Evolutionary conservation across 1,140 invertebrate species (phyloP).

Genomic region (Kradibia gibbosae): DNA sequence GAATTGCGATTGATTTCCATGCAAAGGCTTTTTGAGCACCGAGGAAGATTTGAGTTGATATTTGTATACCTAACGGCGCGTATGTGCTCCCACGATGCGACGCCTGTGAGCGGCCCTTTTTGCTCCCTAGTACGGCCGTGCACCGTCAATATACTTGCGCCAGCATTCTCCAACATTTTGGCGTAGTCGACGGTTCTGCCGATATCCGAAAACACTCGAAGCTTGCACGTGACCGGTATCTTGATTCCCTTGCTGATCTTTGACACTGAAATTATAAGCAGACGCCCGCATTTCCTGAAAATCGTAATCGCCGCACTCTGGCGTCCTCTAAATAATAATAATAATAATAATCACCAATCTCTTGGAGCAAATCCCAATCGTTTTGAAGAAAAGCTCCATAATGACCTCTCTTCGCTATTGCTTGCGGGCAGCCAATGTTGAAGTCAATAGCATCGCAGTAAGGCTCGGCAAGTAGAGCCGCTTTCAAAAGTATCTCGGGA

Average conservation of each 20-base stretch:
- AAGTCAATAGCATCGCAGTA: conserved; percentile 97
- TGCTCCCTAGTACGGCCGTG: conserved; percentile 97
- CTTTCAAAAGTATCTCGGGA: conserved; percentile 88
- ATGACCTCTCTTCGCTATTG: conserved; percentile 91
- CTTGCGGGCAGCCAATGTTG: conserved; percentile 98
- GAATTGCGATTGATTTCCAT: too few relatives aligned
- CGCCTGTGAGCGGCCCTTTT: conserved; percentile 93
- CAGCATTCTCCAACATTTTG: conserved; percentile 93
- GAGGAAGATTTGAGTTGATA: too few relatives aligned
- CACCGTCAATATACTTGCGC: conserved; percentile 93
- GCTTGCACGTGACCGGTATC: conserved; percentile 96
- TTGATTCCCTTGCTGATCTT: conserved; percentile 77
- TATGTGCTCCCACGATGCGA: conserved; percentile 96
- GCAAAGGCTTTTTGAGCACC: neutral
- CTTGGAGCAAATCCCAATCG: conserved; percentile 89
- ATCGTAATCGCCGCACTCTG: neutral
- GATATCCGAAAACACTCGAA: conserved; percentile 92
- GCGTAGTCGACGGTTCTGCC: conserved; percentile 93
- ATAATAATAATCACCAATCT: conserved; percentile 80
- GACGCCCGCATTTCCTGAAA: neutral
- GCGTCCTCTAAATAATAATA: neutral
- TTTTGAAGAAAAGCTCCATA: conserved; percentile 96
- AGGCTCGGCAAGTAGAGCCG: conserved; percentile 87
- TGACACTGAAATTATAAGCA: conserved; percentile 55
- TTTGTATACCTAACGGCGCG: conserved; percentile 90